These are phyloP conservation scores for Pangasius larnaudii DNA, from an alignment of 2,797 vertebrate genomes.

Conservation along the genomic window DNA sequence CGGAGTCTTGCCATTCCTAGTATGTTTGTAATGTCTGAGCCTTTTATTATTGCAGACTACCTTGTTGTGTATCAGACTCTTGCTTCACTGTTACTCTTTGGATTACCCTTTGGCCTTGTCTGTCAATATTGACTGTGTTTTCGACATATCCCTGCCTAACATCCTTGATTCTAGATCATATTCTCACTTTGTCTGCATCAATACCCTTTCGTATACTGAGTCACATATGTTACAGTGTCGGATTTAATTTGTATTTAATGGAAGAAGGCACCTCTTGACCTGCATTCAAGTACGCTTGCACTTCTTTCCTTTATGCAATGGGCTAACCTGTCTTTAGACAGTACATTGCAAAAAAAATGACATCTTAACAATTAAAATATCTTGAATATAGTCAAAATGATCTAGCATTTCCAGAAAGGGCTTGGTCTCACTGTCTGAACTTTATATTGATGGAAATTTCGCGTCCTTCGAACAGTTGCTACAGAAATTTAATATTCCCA, in stretches of 20 bases:
- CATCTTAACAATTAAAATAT: no score
- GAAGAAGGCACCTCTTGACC: neutral
- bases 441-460: no score
- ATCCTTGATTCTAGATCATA: neutral
- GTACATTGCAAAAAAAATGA: no score
- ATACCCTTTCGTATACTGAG: neutral
- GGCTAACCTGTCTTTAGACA: neutral
- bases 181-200: neutral
- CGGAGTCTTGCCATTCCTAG: neutral
- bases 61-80: neutral
- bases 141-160: neutral
- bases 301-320: neutral
- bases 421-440: no score
- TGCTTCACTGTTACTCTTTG: neutral
- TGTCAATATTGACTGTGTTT: neutral
- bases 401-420: no score
- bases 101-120: neutral
- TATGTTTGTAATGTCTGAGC: neutral
- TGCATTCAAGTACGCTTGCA: neutral
- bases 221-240: neutral
- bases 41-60: neutral
- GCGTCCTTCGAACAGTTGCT: no score
- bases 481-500: no score
- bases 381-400: no score
- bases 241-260: conserved; percentile 1